phyloP scores from a whole-genome alignment of 2,797 vertebrate genomes.

The Ceyx erithaca region DNA sequence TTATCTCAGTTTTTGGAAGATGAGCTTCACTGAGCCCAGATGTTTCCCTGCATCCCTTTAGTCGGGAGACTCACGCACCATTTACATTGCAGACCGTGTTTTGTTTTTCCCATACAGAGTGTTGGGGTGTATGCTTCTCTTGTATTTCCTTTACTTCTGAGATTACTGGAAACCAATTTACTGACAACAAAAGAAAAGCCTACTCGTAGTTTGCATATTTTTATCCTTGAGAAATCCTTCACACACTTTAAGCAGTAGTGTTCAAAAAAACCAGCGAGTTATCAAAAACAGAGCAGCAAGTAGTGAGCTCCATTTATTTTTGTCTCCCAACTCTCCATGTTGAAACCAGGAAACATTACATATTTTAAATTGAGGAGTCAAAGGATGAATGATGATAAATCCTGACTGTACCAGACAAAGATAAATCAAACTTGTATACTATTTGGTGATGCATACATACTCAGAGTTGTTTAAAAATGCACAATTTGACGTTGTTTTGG shows the following conservation, averaged over 20 bases:
- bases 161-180: slow-evolving; percentile 56
- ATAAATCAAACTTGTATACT: background rate
- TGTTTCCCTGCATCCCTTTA: slow-evolving; percentile 44
- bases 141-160: slow-evolving; percentile 55
- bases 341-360: slow-evolving; percentile 50
- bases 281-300: slow-evolving; percentile 24
- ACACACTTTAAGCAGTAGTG: background rate
- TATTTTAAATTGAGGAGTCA: slow-evolving; percentile 38
- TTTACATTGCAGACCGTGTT: slow-evolving; percentile 31
- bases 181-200: background rate
- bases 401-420: background rate
- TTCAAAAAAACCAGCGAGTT: slow-evolving; percentile 38
- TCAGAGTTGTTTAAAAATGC: slow-evolving; percentile 35
- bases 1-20: slow-evolving; percentile 25
- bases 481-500: slow-evolving; percentile 20
- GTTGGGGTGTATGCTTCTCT: background rate
- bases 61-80: background rate
- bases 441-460: slow-evolving; percentile 34
- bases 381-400: slow-evolving; percentile 11
- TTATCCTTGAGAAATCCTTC: slow-evolving; percentile 70
- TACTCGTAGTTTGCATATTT: slow-evolving; percentile 14
- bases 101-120: background rate
- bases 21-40: slow-evolving; percentile 31
- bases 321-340: background rate
- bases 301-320: slow-evolving; percentile 40